Percentiles rank a stretch among this genome's conserved stretches.
These are phyloP conservation scores for Maconellicoccus hirsutus DNA, from an alignment of 1,140 invertebrate genomes.

Conservation along the genomic window DNA sequence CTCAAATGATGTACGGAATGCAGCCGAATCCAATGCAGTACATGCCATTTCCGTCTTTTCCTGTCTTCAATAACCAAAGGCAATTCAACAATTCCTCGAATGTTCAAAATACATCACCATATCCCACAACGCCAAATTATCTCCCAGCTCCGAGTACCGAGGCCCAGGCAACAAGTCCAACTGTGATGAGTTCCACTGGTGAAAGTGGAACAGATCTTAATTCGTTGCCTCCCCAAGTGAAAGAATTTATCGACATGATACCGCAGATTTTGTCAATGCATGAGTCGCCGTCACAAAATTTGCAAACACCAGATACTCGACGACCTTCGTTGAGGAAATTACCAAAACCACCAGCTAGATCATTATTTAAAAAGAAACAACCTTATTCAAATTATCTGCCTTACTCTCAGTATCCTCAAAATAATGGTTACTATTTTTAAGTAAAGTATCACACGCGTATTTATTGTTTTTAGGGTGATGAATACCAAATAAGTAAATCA, in stretches of 20 bases:
- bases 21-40: no score
- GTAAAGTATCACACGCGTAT: no score
- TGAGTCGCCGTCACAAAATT: neutral
- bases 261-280: neutral
- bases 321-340: neutral
- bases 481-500: no score
- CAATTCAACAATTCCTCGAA: neutral
- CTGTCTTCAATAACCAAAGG: no score
- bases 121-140: neutral
- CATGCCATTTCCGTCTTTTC: no score
- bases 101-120: neutral
- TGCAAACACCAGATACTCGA: neutral
- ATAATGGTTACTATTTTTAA: neutral
- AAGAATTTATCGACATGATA: constrained; percentile 18
- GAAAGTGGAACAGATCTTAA: neutral
- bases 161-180: neutral
- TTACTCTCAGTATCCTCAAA: neutral
- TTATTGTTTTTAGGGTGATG: no score
- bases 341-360: neutral
- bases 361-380: neutral
- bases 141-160: neutral
- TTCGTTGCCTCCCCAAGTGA: neutral
- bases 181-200: neutral
- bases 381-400: neutral
- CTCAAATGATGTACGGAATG: no score